Conservation (phyloP, 2,113 vertebrate genomes). For the Planiliza haematocheilus region DNA sequence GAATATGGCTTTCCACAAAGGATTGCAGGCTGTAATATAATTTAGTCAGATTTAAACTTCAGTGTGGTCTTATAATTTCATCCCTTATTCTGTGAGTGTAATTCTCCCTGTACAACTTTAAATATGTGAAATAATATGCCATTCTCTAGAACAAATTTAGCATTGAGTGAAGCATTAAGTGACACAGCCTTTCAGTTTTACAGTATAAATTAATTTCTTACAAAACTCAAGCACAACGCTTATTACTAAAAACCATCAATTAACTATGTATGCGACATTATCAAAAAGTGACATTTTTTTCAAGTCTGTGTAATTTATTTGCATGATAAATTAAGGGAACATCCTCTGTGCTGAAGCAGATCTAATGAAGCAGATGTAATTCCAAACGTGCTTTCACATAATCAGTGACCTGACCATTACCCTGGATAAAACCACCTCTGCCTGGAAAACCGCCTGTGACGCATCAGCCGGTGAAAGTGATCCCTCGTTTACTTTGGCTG, state of each 20-base stretch:
- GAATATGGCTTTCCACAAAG: too few relatives aligned
- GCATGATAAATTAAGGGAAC: constrained; percentile 20
- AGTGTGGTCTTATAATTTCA: neutral
- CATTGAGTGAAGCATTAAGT: neutral
- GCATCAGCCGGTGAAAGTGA: constrained; percentile 53
- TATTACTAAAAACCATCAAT: neutral
- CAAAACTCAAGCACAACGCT: neutral
- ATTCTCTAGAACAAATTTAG: neutral
- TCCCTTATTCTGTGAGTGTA: neutral
- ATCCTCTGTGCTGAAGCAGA: constrained; percentile 44
- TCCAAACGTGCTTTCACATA: constrained; percentile 64
- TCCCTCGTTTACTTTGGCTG: constrained; percentile 31
- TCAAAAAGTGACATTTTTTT: neutral
- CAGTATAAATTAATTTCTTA: neutral
- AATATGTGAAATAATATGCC: neutral
- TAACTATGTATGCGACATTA: neutral
- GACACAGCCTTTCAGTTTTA: neutral
- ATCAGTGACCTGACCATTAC: constrained; percentile 31
- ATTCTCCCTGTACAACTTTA: neutral
- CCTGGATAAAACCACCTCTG: constrained; percentile 34
- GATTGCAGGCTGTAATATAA: too few relatives aligned
- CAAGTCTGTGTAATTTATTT: constrained; percentile 11
- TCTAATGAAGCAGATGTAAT: constrained; percentile 73
- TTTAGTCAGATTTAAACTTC: neutral
- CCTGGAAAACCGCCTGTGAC: constrained; percentile 55